Conservation (phyloP, 2,888 invertebrate genomes). For the Diabrotica balteata region DNA sequence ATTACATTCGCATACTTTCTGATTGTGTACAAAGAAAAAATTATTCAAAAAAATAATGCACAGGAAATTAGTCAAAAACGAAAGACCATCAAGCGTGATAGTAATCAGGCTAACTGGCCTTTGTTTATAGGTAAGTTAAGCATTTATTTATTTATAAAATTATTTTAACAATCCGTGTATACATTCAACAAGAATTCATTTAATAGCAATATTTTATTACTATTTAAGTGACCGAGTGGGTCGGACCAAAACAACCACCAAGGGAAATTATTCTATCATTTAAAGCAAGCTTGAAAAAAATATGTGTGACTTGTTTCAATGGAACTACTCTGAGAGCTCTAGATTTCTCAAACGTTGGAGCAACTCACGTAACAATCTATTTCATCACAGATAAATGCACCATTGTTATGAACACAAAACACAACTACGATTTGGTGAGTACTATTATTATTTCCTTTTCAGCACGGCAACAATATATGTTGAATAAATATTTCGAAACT, state of each 20-base stretch:
- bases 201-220: too few species aligned
- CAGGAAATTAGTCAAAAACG: conserved; percentile 37
- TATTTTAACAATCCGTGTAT: too few species aligned
- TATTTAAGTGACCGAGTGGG: conserved; percentile 55
- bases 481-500: too few species aligned
- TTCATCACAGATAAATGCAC: conserved; percentile 56
- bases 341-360: conserved; percentile 51
- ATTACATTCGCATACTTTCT: conserved; percentile 43
- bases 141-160: too few species aligned
- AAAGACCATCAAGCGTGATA: conserved; percentile 38
- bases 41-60: conserved; percentile 24
- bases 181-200: not conserved
- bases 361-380: conserved; percentile 50
- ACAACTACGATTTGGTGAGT: conserved; percentile 65
- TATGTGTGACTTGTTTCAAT: conserved; percentile 57
- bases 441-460: not conserved
- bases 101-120: conserved; percentile 41
- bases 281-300: conserved; percentile 51
- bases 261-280: conserved; percentile 58
- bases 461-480: too few species aligned
- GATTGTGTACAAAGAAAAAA: conserved; percentile 39
- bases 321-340: conserved; percentile 59
- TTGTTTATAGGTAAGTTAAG: conserved; percentile 43
- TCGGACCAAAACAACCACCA: conserved; percentile 51
- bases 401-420: conserved; percentile 58